phyloP scores from a whole-genome alignment of 2,113 vertebrate genomes.

The Lagopus leucura region DNA sequence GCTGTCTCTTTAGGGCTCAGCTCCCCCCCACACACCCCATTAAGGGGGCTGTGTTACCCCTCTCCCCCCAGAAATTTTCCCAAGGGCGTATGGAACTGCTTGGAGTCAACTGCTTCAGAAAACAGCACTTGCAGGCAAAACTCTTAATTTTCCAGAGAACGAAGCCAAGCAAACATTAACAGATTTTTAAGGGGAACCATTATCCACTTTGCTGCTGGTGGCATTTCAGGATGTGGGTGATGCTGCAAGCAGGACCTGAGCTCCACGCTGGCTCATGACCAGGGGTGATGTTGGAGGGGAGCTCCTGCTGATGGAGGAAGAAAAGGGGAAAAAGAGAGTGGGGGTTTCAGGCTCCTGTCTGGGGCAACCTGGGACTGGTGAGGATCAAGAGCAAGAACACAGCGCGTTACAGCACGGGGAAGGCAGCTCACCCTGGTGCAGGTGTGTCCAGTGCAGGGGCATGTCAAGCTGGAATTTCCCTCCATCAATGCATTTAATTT shows the following conservation, averaged over 20 bases:
- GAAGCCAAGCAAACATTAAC: conserved; percentile 11
- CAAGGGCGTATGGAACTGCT: neutral
- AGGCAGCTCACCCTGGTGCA: neutral
- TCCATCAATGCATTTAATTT: neutral
- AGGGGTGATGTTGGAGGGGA: too few relatives aligned
- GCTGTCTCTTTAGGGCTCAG: neutral
- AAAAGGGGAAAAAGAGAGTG: neutral
- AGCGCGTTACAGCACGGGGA: too few relatives aligned
- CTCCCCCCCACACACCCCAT: neutral
- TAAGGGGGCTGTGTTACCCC: neutral
- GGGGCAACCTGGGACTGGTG: neutral
- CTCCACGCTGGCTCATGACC: neutral
- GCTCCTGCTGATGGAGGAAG: too few relatives aligned
- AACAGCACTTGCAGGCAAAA: neutral
- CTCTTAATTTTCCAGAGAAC: neutral
- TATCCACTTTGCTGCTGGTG: neutral
- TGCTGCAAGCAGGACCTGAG: neutral
- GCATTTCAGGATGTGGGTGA: neutral
- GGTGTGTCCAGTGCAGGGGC: neutral
- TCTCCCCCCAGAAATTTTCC: neutral
- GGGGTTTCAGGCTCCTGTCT: neutral
- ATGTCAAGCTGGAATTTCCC: neutral
- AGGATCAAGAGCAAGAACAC: neutral
- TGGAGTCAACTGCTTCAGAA: neutral
- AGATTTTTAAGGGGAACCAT: neutral